A percentile compares a stretch with the other conserved stretches of the same genome.
phyloP scores from a whole-genome alignment of 2,113 vertebrate species.

The Scartelaos histophorus region DNA sequence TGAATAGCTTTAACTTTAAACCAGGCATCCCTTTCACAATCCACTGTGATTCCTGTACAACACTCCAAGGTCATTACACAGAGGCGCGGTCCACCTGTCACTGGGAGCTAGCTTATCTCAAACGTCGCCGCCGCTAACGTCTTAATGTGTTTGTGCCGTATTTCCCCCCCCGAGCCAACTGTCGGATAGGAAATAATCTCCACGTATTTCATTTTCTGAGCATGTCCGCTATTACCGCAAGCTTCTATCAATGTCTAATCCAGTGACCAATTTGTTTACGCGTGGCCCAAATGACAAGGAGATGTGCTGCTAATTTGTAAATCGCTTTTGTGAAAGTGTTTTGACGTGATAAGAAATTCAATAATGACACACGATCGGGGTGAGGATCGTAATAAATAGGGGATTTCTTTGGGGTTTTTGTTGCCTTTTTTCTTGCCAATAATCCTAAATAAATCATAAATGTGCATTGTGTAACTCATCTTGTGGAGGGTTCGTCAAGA shows the following conservation, averaged over 20 bases:
- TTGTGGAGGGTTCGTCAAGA: too few species aligned
- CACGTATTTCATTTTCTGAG: slow-evolving; percentile 15
- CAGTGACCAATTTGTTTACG: background rate
- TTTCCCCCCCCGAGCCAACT: slow-evolving; percentile 13
- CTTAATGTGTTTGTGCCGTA: slow-evolving; percentile 50
- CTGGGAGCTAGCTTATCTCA: slow-evolving; percentile 31
- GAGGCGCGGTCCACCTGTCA: slow-evolving; percentile 28
- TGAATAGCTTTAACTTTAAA: too few species aligned
- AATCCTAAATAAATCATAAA: slow-evolving; percentile 5
- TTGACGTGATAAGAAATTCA: background rate
- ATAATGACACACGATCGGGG: background rate
- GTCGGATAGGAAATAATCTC: slow-evolving; percentile 13
- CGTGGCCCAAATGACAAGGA: background rate
- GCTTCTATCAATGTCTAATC: background rate
- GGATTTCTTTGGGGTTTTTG: background rate
- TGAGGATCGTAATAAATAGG: background rate
- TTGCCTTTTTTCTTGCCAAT: slow-evolving; percentile 12
- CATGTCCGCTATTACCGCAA: background rate
- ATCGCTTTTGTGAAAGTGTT: background rate
- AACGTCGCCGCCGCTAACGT: slow-evolving; percentile 20
- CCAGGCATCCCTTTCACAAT: background rate
- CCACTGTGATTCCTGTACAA: background rate
- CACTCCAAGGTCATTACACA: slow-evolving; percentile 32
- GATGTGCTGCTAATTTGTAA: background rate
- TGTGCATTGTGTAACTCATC: too few species aligned